These are phyloP conservation scores for Pseudonaja textilis DNA, from an alignment of 2,113 vertebrate species.

Conservation along the genomic window DNA sequence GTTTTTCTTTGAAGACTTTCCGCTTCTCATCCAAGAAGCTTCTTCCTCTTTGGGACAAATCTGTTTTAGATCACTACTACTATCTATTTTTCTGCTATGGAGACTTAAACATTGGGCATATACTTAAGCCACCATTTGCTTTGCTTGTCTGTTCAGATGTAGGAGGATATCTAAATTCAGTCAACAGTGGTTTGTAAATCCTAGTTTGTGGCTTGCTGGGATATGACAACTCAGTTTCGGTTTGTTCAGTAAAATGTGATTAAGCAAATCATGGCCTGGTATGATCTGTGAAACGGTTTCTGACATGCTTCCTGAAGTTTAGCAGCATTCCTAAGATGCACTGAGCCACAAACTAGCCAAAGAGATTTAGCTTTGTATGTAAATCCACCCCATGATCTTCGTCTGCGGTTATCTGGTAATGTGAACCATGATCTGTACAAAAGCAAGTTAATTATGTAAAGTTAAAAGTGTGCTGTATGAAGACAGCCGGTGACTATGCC, in stretches of 20 bases:
- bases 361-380: background rate
- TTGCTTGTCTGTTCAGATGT: background rate
- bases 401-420: background rate
- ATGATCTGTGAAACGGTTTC: background rate
- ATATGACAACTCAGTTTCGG: background rate
- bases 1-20: too few relatives aligned
- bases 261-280: background rate
- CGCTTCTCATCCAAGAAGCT: too few relatives aligned
- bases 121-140: background rate
- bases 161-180: background rate
- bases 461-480: background rate
- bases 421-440: background rate
- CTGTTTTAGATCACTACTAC: background rate
- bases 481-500: background rate
- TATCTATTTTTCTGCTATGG: background rate
- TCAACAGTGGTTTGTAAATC: background rate
- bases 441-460: background rate
- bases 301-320: background rate
- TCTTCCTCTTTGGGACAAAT: background rate
- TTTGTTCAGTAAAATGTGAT: background rate
- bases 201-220: background rate
- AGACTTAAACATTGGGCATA: background rate
- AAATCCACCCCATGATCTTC: background rate
- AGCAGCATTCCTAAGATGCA: background rate
- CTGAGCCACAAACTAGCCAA: background rate